These are phyloP conservation scores for Tinea trinotella DNA, from an alignment of 2,888 invertebrate species.

Conservation along the genomic window DNA sequence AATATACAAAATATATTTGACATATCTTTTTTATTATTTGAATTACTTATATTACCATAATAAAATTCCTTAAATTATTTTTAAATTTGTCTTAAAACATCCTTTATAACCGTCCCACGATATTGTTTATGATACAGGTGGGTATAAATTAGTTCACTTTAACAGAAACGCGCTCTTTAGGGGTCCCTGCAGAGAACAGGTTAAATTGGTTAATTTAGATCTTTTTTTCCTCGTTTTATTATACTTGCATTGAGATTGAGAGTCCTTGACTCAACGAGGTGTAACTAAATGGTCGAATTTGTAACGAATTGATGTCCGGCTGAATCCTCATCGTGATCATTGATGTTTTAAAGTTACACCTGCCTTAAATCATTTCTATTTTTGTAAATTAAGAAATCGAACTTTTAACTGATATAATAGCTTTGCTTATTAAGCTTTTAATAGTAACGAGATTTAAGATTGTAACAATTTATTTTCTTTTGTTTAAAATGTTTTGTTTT, in stretches of 20 bases:
- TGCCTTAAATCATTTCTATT: conserved; percentile 54
- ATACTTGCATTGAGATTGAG: conserved; percentile 53
- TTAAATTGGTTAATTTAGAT: conserved; percentile 66
- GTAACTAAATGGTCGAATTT: conserved; percentile 66
- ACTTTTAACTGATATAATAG: background rate
- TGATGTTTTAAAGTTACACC: conserved; percentile 44
- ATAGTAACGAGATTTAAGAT: too few species aligned
- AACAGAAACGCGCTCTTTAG: conserved; percentile 62
- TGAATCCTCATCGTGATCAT: conserved; percentile 42
- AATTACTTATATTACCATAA: background rate
- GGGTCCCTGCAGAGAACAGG: conserved; percentile 58
- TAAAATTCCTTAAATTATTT: background rate
- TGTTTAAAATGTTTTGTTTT: too few species aligned
- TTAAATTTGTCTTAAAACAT: conserved; percentile 28
- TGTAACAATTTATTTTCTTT: too few species aligned
- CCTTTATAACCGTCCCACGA: conserved; percentile 39
- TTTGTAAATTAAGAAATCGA: conserved; percentile 40
- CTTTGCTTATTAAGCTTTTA: too few species aligned
- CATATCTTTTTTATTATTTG: background rate
- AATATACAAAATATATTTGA: background rate
- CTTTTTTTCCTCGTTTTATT: conserved; percentile 52
- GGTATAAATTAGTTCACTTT: conserved; percentile 67
- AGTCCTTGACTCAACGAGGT: conserved; percentile 71
- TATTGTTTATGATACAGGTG: conserved; percentile 63
- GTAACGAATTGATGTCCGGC: conserved; percentile 68